These are phyloP conservation scores for Clarias magur DNA, from an alignment of 2,113 vertebrate genomes.

Conservation along the genomic window DNA sequence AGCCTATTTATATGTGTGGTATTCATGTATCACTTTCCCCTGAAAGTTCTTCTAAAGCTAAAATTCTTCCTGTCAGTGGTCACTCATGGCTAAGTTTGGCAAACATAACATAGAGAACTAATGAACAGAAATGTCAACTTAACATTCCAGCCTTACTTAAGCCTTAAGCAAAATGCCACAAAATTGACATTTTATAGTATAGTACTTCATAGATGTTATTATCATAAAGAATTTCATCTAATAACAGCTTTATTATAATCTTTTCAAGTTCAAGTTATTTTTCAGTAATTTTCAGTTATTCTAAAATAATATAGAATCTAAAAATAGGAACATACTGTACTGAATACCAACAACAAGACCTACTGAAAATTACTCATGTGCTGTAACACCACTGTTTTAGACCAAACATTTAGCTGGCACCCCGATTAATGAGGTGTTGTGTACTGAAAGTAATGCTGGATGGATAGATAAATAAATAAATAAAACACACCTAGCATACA, in stretches of 20 bases:
- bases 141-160: neutral
- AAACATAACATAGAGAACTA: neutral
- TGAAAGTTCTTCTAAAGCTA: too few relatives aligned
- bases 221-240: neutral
- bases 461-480: neutral
- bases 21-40: neutral
- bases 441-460: too few relatives aligned
- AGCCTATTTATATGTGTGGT: neutral
- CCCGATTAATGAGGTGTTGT: neutral
- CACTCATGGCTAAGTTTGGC: neutral
- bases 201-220: too few relatives aligned
- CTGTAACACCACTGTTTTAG: neutral
- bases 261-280: too few relatives aligned
- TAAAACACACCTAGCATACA: slow-evolving; percentile 83
- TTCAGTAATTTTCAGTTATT: neutral
- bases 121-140: neutral
- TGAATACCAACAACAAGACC: neutral
- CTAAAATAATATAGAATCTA: neutral
- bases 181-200: neutral
- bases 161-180: neutral
- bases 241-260: neutral
- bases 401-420: neutral
- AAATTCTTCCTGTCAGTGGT: neutral
- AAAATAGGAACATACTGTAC: neutral
- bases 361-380: neutral